These are phyloP conservation scores for Anoplopoma fimbria DNA, from an alignment of 2,113 vertebrate genomes.

Conservation along the genomic window DNA sequence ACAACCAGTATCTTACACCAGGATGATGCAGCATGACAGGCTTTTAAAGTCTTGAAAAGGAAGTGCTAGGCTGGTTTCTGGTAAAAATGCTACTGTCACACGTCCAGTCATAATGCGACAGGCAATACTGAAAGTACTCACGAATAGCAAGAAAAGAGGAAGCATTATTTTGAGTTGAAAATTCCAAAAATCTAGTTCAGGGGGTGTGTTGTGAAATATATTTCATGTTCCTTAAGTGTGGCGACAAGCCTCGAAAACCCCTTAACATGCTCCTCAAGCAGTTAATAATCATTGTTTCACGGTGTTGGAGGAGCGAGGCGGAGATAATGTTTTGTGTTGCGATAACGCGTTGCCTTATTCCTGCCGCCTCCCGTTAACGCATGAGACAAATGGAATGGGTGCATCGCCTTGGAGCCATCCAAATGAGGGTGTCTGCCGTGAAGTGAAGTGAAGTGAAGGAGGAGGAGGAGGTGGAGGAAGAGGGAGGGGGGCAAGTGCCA, in stretches of 20 bases:
- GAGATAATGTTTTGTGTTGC: constrained; percentile 74
- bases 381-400: constrained; percentile 70
- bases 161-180: constrained; percentile 59
- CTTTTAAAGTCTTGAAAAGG: constrained; percentile 79
- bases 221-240: constrained; percentile 68
- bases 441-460: constrained; percentile 67
- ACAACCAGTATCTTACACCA: constrained; percentile 56
- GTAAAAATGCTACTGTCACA: constrained; percentile 74
- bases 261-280: constrained; percentile 66
- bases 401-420: constrained; percentile 73
- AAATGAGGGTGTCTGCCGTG: constrained; percentile 76
- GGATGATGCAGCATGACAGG: constrained; percentile 65
- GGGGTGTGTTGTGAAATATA: constrained; percentile 48
- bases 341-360: constrained; percentile 69
- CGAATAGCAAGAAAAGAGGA: constrained; percentile 47
- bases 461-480: constrained; percentile 41
- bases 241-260: constrained; percentile 61
- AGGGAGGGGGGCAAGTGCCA: constrained; percentile 78
- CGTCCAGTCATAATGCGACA: constrained; percentile 60
- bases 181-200: constrained; percentile 33
- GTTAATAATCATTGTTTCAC: constrained; percentile 75
- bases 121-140: constrained; percentile 37
- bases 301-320: constrained; percentile 63
- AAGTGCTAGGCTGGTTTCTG: constrained; percentile 78
- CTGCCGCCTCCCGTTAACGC: constrained; percentile 70